phyloP scores from a whole-genome alignment of 2,888 invertebrate species.

The Rhopalosiphum nymphaeae region DNA sequence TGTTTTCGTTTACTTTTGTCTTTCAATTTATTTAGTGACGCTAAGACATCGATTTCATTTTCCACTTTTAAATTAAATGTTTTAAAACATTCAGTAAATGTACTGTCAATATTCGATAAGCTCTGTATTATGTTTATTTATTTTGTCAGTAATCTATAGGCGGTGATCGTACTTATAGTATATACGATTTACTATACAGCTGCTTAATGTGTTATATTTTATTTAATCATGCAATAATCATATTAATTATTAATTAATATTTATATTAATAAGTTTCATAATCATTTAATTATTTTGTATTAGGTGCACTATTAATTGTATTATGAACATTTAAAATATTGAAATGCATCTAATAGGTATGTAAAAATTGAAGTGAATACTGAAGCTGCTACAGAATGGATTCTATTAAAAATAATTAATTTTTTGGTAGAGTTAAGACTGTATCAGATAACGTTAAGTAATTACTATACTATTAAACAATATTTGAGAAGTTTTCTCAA shows the following conservation, averaged over 20 bases:
- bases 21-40: conserved; percentile 26
- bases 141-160: neutral
- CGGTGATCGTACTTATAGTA: neutral
- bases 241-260: neutral
- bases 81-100: neutral
- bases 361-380: neutral
- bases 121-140: neutral
- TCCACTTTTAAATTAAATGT: neutral
- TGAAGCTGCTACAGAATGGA: neutral
- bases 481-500: neutral
- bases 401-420: conserved; percentile 5
- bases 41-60: neutral
- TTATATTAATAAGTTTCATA: neutral
- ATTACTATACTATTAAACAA: neutral
- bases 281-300: neutral
- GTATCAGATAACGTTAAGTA: neutral
- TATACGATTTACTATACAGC: neutral
- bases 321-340: neutral
- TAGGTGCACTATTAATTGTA: neutral
- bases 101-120: neutral
- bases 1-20: conserved; percentile 44
- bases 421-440: neutral
- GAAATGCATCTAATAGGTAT: neutral
- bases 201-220: neutral
- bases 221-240: neutral